Conservation (phyloP, 2,113 vertebrate species). For the Ceuthmochares aereus region DNA sequence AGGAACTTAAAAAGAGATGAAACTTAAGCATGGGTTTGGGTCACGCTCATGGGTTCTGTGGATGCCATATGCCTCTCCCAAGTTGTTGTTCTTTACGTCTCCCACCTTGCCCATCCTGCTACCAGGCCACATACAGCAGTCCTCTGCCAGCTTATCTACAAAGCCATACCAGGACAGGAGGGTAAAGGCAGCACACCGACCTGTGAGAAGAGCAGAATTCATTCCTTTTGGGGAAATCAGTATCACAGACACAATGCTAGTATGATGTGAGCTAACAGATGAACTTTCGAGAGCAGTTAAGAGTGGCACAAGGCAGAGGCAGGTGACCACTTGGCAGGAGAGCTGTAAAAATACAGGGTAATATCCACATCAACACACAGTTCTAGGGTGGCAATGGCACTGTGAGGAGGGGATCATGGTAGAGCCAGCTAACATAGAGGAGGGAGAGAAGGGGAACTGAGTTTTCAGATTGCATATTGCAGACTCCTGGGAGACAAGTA, state of each 20-base stretch:
- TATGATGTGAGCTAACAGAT: background rate
- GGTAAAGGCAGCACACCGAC: background rate
- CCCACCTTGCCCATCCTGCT: background rate
- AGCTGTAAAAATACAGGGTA: background rate
- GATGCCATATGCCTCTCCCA: background rate
- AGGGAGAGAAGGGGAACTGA: background rate
- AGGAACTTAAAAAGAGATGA: background rate
- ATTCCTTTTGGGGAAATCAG: background rate
- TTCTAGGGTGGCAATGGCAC: background rate
- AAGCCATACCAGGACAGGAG: background rate
- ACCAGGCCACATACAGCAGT: background rate
- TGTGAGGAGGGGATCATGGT: background rate
- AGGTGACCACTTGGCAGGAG: background rate
- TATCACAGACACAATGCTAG: background rate
- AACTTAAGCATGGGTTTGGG: background rate
- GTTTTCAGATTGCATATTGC: background rate
- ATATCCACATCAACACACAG: background rate
- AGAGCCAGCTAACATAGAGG: background rate
- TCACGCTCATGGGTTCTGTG: background rate
- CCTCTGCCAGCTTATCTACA: background rate
- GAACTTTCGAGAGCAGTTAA: background rate
- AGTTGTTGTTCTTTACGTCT: background rate
- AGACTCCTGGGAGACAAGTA: background rate
- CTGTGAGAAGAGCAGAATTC: background rate
- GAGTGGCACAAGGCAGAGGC: background rate